Conservation (phyloP, 30 jellyfish, hydroid and myxozoan species). For the Nemopilema nomurai region DNA sequence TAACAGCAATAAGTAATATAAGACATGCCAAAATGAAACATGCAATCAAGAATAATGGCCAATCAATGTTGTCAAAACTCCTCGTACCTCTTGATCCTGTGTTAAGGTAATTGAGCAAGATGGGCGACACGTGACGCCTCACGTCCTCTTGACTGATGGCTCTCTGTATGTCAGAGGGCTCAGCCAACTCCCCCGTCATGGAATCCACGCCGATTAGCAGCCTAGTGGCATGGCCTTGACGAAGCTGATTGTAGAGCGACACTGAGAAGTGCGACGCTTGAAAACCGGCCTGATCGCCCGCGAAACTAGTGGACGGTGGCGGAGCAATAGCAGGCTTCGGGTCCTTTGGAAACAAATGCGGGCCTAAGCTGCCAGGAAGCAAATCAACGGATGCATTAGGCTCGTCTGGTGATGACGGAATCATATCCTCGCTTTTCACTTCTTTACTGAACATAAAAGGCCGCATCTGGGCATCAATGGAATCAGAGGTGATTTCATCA, state of each 20-base stretch:
- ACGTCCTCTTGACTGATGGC: slow-evolving; percentile 59
- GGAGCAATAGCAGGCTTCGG: slow-evolving; percentile 10
- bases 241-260: slow-evolving; percentile 46
- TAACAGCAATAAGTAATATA: too few relatives aligned
- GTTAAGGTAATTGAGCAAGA: slow-evolving; percentile 57
- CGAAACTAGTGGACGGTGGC: slow-evolving; percentile 4
- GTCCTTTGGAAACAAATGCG: slow-evolving; percentile 48
- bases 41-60: too few relatives aligned
- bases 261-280: slow-evolving; percentile 36
- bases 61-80: too few relatives aligned
- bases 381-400: slow-evolving; percentile 8
- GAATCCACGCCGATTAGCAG: slow-evolving; percentile 45
- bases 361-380: slow-evolving; percentile 65
- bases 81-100: slow-evolving; percentile 52
- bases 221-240: slow-evolving; percentile 61
- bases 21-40: too few relatives aligned
- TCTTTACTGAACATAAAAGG: slow-evolving; percentile 29
- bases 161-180: slow-evolving; percentile 59
- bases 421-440: slow-evolving; percentile 39
- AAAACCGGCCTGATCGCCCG: slow-evolving; percentile 20
- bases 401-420: slow-evolving; percentile 71
- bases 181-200: slow-evolving; percentile 61
- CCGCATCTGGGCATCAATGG: slow-evolving; percentile 4
- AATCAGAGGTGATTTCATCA: slow-evolving; percentile 9
- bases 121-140: slow-evolving; percentile 71